These are phyloP conservation scores for Muschampia plurimacula DNA, from an alignment of 2,888 invertebrate genomes.

Conservation along the genomic window DNA sequence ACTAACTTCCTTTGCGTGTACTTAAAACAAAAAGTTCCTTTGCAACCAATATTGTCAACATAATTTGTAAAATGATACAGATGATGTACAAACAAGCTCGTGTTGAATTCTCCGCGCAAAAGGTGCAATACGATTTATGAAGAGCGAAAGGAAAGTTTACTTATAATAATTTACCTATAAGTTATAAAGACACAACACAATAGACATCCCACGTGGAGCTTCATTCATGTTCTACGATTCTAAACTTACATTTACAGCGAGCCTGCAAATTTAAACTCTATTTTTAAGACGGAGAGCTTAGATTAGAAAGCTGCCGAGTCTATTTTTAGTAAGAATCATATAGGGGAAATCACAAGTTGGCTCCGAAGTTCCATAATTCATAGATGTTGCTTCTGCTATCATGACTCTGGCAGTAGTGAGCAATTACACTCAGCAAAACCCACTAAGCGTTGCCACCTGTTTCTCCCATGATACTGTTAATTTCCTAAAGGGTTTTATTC, in stretches of 20 bases:
- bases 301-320: conserved; percentile 9
- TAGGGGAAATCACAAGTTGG: conserved; percentile 39
- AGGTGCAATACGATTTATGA: conserved; percentile 43
- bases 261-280: conserved; percentile 34
- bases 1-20: not conserved
- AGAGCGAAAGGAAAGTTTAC: conserved; percentile 36
- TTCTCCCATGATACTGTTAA: conserved; percentile 70
- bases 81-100: conserved; percentile 17
- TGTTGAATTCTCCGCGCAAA: conserved; percentile 40
- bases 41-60: not conserved
- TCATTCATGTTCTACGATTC: conserved; percentile 41
- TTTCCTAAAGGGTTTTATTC: conserved; percentile 50
- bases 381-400: conserved; percentile 65
- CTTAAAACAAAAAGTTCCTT: not conserved
- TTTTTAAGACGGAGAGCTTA: conserved; percentile 1
- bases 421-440: conserved; percentile 76
- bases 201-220: conserved; percentile 48
- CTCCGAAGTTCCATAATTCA: conserved; percentile 61
- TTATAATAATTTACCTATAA: conserved; percentile 35
- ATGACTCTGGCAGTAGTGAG: conserved; percentile 67
- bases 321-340: conserved; percentile 35
- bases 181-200: conserved; percentile 47
- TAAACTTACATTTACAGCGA: conserved; percentile 8
- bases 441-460: conserved; percentile 76
- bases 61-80: conserved; percentile 6